Evolutionary conservation across 2,113 vertebrate genomes (phyloP), one percentile per base, ranked within the genome.

Genomic region (Pampusana beccarii): DNA sequence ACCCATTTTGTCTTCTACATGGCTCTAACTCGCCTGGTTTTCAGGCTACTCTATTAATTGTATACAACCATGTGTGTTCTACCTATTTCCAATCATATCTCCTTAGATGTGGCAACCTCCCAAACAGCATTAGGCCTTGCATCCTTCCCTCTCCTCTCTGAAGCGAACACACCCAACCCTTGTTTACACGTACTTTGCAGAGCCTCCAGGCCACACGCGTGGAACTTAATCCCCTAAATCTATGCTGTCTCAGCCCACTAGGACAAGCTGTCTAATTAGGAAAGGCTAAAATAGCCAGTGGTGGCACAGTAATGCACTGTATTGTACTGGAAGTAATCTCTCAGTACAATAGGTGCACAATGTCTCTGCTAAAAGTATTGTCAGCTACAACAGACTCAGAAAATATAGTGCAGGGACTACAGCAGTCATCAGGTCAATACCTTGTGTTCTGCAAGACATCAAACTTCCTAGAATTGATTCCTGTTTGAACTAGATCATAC

Each of bases 161-260:
- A 81, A 89, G 38, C 25, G 14, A 96, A 67, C 54, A 93, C 87
- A 80, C 88, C 91, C 70, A 87, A 23, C 36, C 75, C 62, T 56
- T 96, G 87, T 90, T 95, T 88, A 88, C 10, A 2, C 11, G 87
- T 66, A 77, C 31, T 80, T 73, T 33, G 33, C 58, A 86, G 91
- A 94, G 65, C 79, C 90, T 94, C 51, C 82, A 70, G 90, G 93
- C 96, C 94, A 93, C 87, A 94, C 91, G 73, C 90, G 91, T 14
- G 36, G 88, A 88, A 42, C 58, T 67, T 93, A 96, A 96, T 95
- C 92, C 85, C 66, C 51, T 86, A 91, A 96, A 95, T 93, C 93
- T 88, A 83, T 69, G 84, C 91, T 82, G 89, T 80, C 73, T 93
- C 86, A 93, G 84, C 92, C 86, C 54, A 88, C 46, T 51, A 62